phyloP scores from a whole-genome alignment of 2,113 vertebrate species.

The Cebus imitator region DNA sequence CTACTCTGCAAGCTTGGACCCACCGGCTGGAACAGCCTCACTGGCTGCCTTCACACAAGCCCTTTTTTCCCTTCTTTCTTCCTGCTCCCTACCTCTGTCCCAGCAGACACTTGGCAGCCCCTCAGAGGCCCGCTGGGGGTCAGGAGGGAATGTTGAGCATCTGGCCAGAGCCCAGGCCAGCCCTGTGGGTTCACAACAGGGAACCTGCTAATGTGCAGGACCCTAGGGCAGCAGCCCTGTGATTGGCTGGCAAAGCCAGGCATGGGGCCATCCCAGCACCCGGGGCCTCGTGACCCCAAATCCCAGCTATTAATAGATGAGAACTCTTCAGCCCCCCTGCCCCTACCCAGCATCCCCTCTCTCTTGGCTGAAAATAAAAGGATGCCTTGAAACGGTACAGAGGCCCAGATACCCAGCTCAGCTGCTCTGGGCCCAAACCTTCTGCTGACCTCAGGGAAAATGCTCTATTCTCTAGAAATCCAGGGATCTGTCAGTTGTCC shows the following conservation, averaged over 20 bases:
- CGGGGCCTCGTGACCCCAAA: constrained; percentile 48
- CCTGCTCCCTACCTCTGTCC: not conserved
- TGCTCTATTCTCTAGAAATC: constrained; percentile 4
- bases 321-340: constrained; percentile 49
- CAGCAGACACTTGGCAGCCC: constrained; percentile 40
- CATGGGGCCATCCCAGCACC: constrained; percentile 27
- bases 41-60: constrained; percentile 48
- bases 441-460: constrained; percentile 32
- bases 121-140: constrained; percentile 62
- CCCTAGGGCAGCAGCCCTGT: constrained; percentile 23
- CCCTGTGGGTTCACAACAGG: constrained; percentile 77
- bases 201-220: constrained; percentile 70
- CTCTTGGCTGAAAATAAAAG: constrained; percentile 60
- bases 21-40: not conserved
- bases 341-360: not conserved
- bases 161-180: constrained; percentile 71
- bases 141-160: constrained; percentile 79
- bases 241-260: constrained; percentile 48
- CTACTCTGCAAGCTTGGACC: not conserved
- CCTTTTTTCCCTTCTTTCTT: constrained; percentile 3
- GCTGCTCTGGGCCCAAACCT: not conserved
- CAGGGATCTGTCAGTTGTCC: not conserved
- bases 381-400: constrained; percentile 5
- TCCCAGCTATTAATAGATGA: constrained; percentile 69
- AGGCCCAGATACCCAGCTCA: not conserved